Percentiles rank a stretch among this genome's conserved stretches.
phyloP scores from a whole-genome alignment of 2,113 vertebrate species.

The Centropus unirufus region DNA sequence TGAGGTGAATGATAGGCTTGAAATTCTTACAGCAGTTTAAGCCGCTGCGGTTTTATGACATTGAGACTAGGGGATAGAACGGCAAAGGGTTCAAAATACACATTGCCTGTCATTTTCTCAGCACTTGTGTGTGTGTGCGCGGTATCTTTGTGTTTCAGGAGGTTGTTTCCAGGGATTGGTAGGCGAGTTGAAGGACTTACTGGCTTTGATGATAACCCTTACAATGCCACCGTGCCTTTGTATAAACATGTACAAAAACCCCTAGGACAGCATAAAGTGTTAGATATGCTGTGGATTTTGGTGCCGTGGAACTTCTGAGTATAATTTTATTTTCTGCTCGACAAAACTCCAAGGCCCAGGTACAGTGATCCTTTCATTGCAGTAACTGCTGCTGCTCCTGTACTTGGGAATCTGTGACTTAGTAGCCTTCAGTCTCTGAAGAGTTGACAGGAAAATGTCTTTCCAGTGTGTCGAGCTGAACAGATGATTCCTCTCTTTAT shows the following conservation, averaged over 20 bases:
- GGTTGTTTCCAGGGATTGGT: not conserved
- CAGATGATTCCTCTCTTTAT: not conserved
- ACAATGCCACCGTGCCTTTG: not conserved
- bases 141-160: conserved; percentile 15
- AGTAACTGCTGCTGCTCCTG: not conserved
- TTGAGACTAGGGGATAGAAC: not conserved
- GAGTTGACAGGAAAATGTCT: not conserved
- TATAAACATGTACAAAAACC: not conserved
- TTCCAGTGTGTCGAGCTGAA: not conserved
- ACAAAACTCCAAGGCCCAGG: not conserved
- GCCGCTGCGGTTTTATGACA: not conserved
- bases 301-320: not conserved
- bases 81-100: not conserved
- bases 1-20: not conserved
- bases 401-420: not conserved
- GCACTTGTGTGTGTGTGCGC: not conserved
- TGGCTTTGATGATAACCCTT: conserved; percentile 27
- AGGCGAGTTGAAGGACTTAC: conserved; percentile 20
- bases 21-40: not conserved
- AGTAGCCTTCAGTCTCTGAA: not conserved
- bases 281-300: not conserved
- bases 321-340: not conserved
- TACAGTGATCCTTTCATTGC: not conserved
- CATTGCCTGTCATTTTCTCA: not conserved
- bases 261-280: not conserved